Evolutionary conservation across 2,888 invertebrate species (phyloP).

Genomic region (Eumacrocentrus americanus): DNA sequence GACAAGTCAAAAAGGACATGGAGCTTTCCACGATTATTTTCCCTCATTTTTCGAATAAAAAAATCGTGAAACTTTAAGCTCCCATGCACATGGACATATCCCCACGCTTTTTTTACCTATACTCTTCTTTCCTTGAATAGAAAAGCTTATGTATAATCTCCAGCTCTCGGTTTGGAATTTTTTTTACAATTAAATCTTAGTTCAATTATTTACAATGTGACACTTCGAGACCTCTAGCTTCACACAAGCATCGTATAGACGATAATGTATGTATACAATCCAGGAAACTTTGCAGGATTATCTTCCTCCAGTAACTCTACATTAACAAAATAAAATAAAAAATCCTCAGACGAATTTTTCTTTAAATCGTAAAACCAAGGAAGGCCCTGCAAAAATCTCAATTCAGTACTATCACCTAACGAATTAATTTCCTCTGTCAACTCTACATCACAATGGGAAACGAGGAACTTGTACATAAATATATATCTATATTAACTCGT

Average conservation of each 20-base stretch:
- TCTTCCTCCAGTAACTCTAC: too few relatives aligned
- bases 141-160: not conserved
- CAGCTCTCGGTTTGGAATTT: not conserved
- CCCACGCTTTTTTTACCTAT: too few relatives aligned
- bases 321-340: not conserved
- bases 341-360: not conserved
- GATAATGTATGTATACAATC: conserved; percentile 33
- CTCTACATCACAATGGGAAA: conserved; percentile 46
- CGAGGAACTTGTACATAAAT: conserved; percentile 60
- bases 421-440: conserved; percentile 37
- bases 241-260: conserved; percentile 43
- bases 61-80: not conserved
- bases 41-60: not conserved
- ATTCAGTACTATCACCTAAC: too few relatives aligned
- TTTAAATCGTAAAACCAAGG: conserved; percentile 23
- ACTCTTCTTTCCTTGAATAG: not conserved
- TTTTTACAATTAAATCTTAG: conserved; percentile 41
- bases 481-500: conserved; percentile 49
- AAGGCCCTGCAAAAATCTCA: conserved; percentile 41
- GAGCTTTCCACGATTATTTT: not conserved
- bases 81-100: too few relatives aligned
- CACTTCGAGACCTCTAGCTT: conserved; percentile 42
- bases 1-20: not conserved
- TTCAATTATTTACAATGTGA: conserved; percentile 53
- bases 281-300: too few relatives aligned